Conservation (phyloP, 2,113 vertebrate genomes). For the Fukomys damarensis region DNA sequence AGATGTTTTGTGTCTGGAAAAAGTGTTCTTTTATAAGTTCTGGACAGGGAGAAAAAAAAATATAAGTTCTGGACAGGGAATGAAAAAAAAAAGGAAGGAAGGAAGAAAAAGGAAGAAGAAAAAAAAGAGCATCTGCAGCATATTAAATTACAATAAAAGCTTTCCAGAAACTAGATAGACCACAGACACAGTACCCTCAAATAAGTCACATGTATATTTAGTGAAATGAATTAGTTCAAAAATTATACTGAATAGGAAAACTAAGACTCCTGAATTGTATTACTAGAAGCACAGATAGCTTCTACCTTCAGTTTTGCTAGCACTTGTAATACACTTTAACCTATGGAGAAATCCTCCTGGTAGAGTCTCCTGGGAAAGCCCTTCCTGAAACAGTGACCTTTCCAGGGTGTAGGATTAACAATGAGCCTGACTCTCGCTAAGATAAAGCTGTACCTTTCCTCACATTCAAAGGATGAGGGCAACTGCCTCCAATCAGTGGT, state of each 20-base stretch:
- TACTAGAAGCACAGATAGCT: slow-evolving; percentile 55
- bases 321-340: slow-evolving; percentile 8
- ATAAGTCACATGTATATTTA: slow-evolving; percentile 83
- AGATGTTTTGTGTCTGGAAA: slow-evolving; percentile 59
- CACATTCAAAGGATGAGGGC: slow-evolving; percentile 88
- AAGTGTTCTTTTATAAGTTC: slow-evolving; percentile 44
- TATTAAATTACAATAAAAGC: slow-evolving; percentile 74
- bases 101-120: not conserved
- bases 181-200: slow-evolving; percentile 69
- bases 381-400: slow-evolving; percentile 52
- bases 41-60: not conserved
- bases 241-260: slow-evolving; percentile 73
- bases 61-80: not conserved
- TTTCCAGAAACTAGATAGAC: slow-evolving; percentile 80
- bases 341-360: not conserved
- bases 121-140: not conserved
- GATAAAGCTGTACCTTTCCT: slow-evolving; percentile 90
- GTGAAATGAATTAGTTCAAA: slow-evolving; percentile 83
- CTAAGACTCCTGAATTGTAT: not conserved
- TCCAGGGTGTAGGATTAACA: slow-evolving; percentile 77
- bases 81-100: not conserved
- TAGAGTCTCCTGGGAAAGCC: slow-evolving; percentile 42
- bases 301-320: slow-evolving; percentile 16
- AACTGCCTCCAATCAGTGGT: slow-evolving; percentile 90
- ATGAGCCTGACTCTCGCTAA: slow-evolving; percentile 82